Percentiles rank a stretch among this genome's conserved stretches.
Evolutionary conservation across 1,140 invertebrate genomes (phyloP).

Genomic region (Drosophila kurseongensis): DNA sequence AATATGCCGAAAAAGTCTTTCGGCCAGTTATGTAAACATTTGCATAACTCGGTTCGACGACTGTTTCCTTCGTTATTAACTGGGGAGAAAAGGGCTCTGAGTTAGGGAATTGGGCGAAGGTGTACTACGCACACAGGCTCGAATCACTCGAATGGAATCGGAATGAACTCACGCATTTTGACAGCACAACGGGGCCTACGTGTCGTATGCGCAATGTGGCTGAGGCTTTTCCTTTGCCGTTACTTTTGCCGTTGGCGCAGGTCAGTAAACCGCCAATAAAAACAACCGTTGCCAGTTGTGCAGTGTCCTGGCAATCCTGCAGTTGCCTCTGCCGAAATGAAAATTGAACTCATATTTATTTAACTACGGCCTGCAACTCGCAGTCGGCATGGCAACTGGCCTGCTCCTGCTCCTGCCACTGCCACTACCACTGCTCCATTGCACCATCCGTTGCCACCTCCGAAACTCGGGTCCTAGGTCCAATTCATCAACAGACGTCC

Average conservation of each 20-base stretch:
- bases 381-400: conserved; percentile 53
- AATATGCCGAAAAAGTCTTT: conserved; percentile 50
- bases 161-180: conserved; percentile 75
- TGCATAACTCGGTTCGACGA: conserved; percentile 20
- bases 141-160: conserved; percentile 28
- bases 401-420: background rate
- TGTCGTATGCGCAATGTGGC: conserved; percentile 70
- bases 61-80: conserved; percentile 48
- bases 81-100: background rate
- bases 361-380: conserved; percentile 61
- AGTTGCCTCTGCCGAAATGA: conserved; percentile 54
- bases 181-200: conserved; percentile 47
- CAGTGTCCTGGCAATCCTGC: conserved; percentile 17
- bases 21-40: conserved; percentile 47
- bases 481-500: conserved; percentile 75
- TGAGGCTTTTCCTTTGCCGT: conserved; percentile 23
- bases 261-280: conserved; percentile 83
- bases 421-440: conserved; percentile 1
- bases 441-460: conserved; percentile 24
- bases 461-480: conserved; percentile 51
- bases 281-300: conserved; percentile 60
- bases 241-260: conserved; percentile 67
- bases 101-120: conserved; percentile 14
- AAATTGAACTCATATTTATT: conserved; percentile 83
- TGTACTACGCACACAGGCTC: background rate